Base-by-base conservation (phyloP, 1,140 invertebrate species). In the Coelopa frigida region DNA sequence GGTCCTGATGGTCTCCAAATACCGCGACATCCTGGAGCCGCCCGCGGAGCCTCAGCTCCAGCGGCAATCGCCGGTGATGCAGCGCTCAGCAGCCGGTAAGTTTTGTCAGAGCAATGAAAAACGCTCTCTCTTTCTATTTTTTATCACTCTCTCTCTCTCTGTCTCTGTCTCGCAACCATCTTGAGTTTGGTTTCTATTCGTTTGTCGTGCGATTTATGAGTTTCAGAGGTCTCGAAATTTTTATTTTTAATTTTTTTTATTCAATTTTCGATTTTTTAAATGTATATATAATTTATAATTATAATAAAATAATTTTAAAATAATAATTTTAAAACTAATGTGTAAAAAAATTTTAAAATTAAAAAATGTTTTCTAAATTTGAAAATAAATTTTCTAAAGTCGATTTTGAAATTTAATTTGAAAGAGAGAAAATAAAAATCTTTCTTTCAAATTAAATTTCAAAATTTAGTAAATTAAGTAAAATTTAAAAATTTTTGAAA, bases 1-100 rank as follows among this genome's bases (percentile, higher is more conserved):
- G 46, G 97, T 99, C 51, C 74, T 99, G 61, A 99, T 99, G 95
- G 97, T 99, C 39, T 99, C 95, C 27, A 96, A 98, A 70, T 99
- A 99, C 73, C 79, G 97, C 38, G 96, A 99, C 68, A 98, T 99
- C 56, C 72, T 99, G 56, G 96, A 99, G 73, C 95, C 96, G 42
- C 89, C 89, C 7, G 61, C 64, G 40, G 67, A 70, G 48, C 60
- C 64, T 31, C 63, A 68, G 32, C 58, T 68, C 12, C 58, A 62
- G 38, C 55, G 66, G 5, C 59, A 69, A 54, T 70, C 67, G 20
- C 67, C 67, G 8, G 55, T 70, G 37, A 49, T 68, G 48, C 67
- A 69, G 45, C 58, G 63, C 41, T 49, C 57, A 20, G 43, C 64
- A 33, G 57, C 52, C 52, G 67, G 67, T 70, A 67, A 68, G 62